Evolutionary conservation across 37 sponge, comb jelly and placozoan genomes (phyloP).

Genomic region (Crambe crambe): DNA sequence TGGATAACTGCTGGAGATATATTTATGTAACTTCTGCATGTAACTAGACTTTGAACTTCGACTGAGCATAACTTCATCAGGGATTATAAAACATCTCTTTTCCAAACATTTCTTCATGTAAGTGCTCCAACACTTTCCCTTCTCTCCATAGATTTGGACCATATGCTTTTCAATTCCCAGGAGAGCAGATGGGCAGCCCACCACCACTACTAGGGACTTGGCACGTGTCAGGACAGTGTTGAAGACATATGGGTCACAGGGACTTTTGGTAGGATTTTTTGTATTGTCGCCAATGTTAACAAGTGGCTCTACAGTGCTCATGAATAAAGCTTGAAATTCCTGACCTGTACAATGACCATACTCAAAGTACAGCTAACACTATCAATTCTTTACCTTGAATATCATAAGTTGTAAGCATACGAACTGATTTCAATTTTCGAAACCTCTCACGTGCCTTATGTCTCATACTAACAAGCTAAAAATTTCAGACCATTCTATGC

Average conservation of each 20-base stretch:
- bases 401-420: slow-evolving; percentile 31
- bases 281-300: slow-evolving; percentile 18
- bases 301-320: slow-evolving; percentile 70
- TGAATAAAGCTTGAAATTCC: slow-evolving; percentile 59
- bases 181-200: slow-evolving; percentile 63
- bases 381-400: slow-evolving; percentile 35
- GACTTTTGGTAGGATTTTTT: slow-evolving; percentile 69
- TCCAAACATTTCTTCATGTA: slow-evolving; percentile 44
- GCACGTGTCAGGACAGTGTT: slow-evolving; percentile 78
- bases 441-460: neutral
- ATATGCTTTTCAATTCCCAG: slow-evolving; percentile 37
- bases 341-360: slow-evolving; percentile 32
- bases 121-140: slow-evolving; percentile 54
- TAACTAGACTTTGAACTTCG: too few species aligned
- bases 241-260: slow-evolving; percentile 69
- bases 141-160: neutral
- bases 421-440: neutral
- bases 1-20: neutral
- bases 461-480: slow-evolving; percentile 9
- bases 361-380: neutral
- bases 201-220: slow-evolving; percentile 58
- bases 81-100: slow-evolving; percentile 18
- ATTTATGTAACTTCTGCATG: too few species aligned
- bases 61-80: neutral
- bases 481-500: neutral